Evolutionary conservation across 2,797 vertebrate species (phyloP).

Genomic region (Synaphobranchus kaupii): DNA sequence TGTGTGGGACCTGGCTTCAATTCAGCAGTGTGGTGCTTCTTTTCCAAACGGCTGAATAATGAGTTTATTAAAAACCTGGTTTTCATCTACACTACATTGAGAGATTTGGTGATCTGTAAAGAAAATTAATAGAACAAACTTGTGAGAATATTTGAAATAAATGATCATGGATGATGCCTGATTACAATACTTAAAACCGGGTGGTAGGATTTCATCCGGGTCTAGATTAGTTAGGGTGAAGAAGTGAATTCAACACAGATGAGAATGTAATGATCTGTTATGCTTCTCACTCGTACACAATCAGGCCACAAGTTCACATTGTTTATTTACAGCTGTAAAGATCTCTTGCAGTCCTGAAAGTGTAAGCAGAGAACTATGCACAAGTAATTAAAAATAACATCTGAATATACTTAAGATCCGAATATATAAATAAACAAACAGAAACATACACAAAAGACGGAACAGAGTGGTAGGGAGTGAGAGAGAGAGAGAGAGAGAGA

Average conservation of each 20-base stretch:
- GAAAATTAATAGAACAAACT: background rate
- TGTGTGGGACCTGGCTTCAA: background rate
- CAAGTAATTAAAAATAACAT: constrained; percentile 61
- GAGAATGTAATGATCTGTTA: background rate
- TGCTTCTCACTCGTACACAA: constrained; percentile 1
- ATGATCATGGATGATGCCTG: background rate
- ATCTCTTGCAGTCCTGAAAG: constrained; percentile 52
- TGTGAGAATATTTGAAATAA: background rate
- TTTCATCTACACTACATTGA: background rate
- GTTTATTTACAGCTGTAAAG: constrained; percentile 65
- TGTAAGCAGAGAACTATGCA: constrained; percentile 56
- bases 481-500: constrained; percentile 14
- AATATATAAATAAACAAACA: constrained; percentile 56
- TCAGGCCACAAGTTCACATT: constrained; percentile 49
- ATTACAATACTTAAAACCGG: background rate
- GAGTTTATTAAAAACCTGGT: background rate
- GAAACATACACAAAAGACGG: constrained; percentile 13
- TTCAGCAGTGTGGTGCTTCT: background rate
- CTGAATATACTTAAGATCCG: constrained; percentile 50
- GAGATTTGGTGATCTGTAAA: background rate
- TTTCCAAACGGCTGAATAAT: background rate
- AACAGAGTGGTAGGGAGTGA: background rate
- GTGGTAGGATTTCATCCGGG: background rate
- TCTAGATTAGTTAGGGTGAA: background rate
- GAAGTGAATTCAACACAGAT: background rate